Evolutionary conservation across 1,140 invertebrate genomes (phyloP), one percentile per base, ranked within the genome.

Genomic region (Chrysoperla carnea): DNA sequence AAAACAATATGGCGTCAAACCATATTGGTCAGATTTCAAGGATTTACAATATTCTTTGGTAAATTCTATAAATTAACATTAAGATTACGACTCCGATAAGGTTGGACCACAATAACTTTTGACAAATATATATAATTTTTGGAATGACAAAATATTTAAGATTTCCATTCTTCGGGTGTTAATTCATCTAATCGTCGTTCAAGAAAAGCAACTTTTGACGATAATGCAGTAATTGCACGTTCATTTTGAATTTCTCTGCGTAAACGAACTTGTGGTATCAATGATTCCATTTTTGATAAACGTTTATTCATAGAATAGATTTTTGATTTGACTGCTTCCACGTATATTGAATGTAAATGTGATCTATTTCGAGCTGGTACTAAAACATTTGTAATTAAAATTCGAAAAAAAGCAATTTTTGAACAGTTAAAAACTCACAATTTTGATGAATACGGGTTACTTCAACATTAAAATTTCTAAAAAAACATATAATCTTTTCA

Each of bases 121-220:
- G 17, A 23, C 17, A 23, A 23, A 23, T 23, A 23, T 23, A 23
- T 23, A 5, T 23, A n/a, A n/a, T n/a, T n/a, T 23, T 3, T 3
- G 17, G 17, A 23, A 23, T 23, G 17, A 23, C 17, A 23, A 23
- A 23, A 5, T 23, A 23, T 23, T 23, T 23, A 23, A 23, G 31
- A 11, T 33, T 33, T 41, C 47, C 52, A 57, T 47, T 58, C 50
- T 29, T 52, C 23, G 8, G 53, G 59, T 41, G 52, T 48, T 9
- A 59, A 39, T 39, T 61, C 59, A 45, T 61, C 57, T 37, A 57
- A 51, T 41, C 59, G 45, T 38, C 55, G 40, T 43, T 59, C 56
- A 29, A 61, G 48, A 43, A 61, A 61, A 14, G 53, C 46, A 7
- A 61, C 52, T 42, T 52, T 49, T 14, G 50, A 48, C 23, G 50